Conservation (phyloP, 2,797 vertebrate species). For the Tenualosa ilisha region DNA sequence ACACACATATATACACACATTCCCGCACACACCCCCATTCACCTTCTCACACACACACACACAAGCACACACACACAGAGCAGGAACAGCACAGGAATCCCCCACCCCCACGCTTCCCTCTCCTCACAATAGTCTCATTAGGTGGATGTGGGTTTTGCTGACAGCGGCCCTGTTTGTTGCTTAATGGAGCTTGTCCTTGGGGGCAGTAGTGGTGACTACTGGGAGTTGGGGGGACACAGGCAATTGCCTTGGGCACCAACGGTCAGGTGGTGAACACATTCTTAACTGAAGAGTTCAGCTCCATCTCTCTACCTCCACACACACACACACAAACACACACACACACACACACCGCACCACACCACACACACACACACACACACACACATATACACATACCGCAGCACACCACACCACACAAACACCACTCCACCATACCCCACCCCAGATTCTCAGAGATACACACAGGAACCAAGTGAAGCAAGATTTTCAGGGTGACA, state of each 20-base stretch:
- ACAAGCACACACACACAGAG: neutral
- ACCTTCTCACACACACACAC: neutral
- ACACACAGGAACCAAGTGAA: no score
- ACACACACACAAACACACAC: no score
- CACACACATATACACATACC: no score
- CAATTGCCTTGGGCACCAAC: neutral
- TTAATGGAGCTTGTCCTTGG: conserved; percentile 6
- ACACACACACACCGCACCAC: neutral
- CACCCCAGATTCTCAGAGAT: no score
- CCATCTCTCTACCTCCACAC: neutral
- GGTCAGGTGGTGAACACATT: neutral
- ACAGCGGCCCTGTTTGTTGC: neutral
- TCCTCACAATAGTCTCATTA: neutral
- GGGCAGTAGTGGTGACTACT: neutral
- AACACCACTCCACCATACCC: neutral
- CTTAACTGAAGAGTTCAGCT: neutral
- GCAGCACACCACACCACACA: neutral
- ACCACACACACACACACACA: no score
- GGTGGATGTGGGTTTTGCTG: neutral
- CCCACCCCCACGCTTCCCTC: neutral
- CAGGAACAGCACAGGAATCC: neutral
- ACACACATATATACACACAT: neutral
- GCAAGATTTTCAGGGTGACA: no score
- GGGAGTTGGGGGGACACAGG: neutral
- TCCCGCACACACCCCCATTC: neutral